Evolutionary conservation across 2,888 invertebrate species (phyloP).

Genomic region (Pheosia tremula): DNA sequence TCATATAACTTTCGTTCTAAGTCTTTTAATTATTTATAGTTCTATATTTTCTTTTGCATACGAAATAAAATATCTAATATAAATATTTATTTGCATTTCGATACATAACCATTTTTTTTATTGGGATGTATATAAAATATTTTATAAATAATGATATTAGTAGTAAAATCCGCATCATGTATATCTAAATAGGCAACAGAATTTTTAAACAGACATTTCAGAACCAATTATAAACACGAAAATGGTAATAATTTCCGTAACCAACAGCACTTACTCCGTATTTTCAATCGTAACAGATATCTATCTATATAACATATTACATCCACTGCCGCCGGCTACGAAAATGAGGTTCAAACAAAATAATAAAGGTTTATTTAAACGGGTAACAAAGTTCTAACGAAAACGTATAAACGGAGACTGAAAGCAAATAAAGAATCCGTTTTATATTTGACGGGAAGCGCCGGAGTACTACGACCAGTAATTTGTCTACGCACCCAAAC

Average conservation of each 20-base stretch:
- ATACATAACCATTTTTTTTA: too few species aligned
- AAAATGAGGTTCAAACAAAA: conserved; percentile 48
- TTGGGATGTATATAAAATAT: too few species aligned
- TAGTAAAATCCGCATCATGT: too few species aligned
- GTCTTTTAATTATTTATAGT: too few species aligned
- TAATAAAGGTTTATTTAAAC: conserved; percentile 48
- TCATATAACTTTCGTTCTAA: too few species aligned
- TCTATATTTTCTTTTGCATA: too few species aligned
- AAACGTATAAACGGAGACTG: conserved; percentile 39
- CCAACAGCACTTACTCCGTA: not conserved
- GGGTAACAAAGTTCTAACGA: conserved; percentile 38
- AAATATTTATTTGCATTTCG: too few species aligned
- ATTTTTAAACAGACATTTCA: too few species aligned
- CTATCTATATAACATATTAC: conserved; percentile 11
- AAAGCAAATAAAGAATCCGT: conserved; percentile 39
- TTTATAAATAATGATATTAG: too few species aligned
- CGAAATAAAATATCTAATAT: too few species aligned
- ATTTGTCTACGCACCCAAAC: conserved; percentile 42
- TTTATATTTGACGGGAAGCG: conserved; percentile 41
- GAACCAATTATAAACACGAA: not conserved
- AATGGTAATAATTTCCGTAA: not conserved
- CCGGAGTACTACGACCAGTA: conserved; percentile 31
- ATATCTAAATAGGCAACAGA: too few species aligned
- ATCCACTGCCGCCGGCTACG: conserved; percentile 26
- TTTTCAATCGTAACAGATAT: not conserved